Evolutionary conservation across 2,888 invertebrate species (phyloP).

Genomic region (Scelioninae gen. 1): DNA sequence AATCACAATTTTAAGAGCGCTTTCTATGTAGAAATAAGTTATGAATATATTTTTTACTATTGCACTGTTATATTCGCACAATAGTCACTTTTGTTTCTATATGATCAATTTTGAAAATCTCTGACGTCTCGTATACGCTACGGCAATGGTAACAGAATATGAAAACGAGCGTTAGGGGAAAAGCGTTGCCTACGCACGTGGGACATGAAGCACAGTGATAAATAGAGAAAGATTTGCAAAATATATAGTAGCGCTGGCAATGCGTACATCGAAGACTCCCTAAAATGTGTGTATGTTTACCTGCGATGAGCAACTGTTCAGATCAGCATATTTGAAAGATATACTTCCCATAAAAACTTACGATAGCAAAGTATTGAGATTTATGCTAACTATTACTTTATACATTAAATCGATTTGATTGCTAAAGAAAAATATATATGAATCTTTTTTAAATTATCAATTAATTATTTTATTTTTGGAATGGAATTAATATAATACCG

Average conservation of each 20-base stretch:
- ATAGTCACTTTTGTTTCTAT: constrained; percentile 69
- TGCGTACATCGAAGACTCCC: constrained; percentile 55
- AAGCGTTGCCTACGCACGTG: constrained; percentile 68
- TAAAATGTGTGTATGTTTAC: constrained; percentile 49
- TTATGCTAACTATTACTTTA: constrained; percentile 9
- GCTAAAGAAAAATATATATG: not conserved
- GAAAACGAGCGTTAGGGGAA: constrained; percentile 72
- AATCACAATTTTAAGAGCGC: constrained; percentile 1
- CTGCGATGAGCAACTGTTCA: constrained; percentile 45
- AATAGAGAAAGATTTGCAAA: constrained; percentile 82
- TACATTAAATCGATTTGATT: not conserved
- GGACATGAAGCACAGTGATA: constrained; percentile 75
- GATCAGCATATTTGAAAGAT: constrained; percentile 39
- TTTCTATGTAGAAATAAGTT: constrained; percentile 18
- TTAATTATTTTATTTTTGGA: constrained; percentile 4
- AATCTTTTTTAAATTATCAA: not conserved
- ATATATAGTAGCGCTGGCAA: constrained; percentile 76
- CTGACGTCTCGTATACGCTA: constrained; percentile 72
- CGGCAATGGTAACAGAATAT: constrained; percentile 76
- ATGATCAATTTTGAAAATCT: constrained; percentile 77
- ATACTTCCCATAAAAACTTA: constrained; percentile 32
- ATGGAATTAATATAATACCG: not conserved
- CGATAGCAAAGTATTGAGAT: constrained; percentile 19
- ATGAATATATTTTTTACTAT: constrained; percentile 33
- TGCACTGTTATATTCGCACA: constrained; percentile 33